phyloP scores from a whole-genome alignment of 1,140 invertebrate species.

The Mercenaria mercenaria region DNA sequence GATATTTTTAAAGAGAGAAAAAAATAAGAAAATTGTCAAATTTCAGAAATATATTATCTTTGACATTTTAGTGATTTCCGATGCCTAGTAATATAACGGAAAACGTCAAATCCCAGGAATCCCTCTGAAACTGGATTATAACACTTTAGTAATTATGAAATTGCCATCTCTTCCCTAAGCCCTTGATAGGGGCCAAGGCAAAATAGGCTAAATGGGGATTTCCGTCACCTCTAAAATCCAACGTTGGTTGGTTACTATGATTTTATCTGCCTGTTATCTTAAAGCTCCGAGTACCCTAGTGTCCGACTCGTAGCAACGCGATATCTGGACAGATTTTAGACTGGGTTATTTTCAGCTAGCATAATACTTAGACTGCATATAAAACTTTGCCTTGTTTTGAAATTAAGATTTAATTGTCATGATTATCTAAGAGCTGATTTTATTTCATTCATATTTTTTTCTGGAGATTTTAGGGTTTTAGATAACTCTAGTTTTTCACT shows the following conservation, averaged over 20 bases:
- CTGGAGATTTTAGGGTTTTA: no score
- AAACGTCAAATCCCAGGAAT: constrained; percentile 24
- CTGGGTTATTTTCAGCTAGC: neutral
- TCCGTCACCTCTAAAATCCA: constrained; percentile 60
- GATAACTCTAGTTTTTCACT: no score
- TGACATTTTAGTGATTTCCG: neutral
- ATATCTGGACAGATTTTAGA: constrained; percentile 23
- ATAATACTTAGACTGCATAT: neutral
- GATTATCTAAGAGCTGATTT: neutral
- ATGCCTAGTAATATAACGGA: constrained; percentile 55
- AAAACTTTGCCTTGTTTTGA: constrained; percentile 11
- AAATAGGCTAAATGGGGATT: constrained; percentile 66
- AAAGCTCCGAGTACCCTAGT: constrained; percentile 9
- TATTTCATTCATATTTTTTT: neutral
- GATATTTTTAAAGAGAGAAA: no score
- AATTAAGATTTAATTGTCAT: neutral
- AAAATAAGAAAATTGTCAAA: no score
- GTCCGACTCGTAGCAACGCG: constrained; percentile 41
- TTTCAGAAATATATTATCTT: no score
- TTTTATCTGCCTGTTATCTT: constrained; percentile 57
- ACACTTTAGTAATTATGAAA: constrained; percentile 67
- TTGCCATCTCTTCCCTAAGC: constrained; percentile 39
- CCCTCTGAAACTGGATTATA: constrained; percentile 48
- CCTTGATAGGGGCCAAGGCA: constrained; percentile 50
- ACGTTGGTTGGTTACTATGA: constrained; percentile 53